Conservation (phyloP, 2,888 invertebrate genomes). For the Coelinius sp. region DNA sequence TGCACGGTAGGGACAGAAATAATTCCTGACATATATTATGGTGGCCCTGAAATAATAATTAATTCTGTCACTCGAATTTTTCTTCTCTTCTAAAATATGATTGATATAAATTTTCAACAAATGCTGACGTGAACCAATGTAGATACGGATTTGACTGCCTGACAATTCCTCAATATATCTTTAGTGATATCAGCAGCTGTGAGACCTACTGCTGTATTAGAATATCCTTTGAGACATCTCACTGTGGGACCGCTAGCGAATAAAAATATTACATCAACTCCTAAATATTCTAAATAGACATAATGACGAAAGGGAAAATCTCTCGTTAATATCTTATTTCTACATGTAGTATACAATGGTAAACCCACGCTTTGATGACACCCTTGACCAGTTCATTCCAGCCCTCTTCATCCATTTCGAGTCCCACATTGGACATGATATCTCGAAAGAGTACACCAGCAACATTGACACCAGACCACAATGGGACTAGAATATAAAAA, state of each 20-base stretch:
- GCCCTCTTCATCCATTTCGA: conserved; percentile 71
- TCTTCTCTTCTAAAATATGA: not conserved
- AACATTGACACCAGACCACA: conserved; percentile 76
- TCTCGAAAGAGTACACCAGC: conserved; percentile 73
- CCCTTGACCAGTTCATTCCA: conserved; percentile 73
- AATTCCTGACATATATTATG: conserved; percentile 74
- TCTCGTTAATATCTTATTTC: no score
- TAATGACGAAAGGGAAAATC: not conserved
- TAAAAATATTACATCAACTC: not conserved
- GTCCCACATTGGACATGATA: conserved; percentile 71
- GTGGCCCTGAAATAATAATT: conserved; percentile 55
- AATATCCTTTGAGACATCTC: conserved; percentile 74
- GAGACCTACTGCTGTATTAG: conserved; percentile 73
- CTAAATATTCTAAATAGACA: conserved; percentile 4
- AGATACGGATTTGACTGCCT: conserved; percentile 71
- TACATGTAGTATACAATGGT: no score
- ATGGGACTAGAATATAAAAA: conserved; percentile 69
- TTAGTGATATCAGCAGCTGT: conserved; percentile 71
- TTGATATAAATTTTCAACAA: not conserved
- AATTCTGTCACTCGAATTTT: no score
- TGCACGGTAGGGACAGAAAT: conserved; percentile 74
- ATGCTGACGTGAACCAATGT: conserved; percentile 70
- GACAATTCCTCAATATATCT: conserved; percentile 70
- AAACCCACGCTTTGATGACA: conserved; percentile 67
- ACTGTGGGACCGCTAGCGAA: conserved; percentile 72